phyloP scores from a whole-genome alignment of 53 echinoderm and acorn worm species.

The Holothuria leucospilota region DNA sequence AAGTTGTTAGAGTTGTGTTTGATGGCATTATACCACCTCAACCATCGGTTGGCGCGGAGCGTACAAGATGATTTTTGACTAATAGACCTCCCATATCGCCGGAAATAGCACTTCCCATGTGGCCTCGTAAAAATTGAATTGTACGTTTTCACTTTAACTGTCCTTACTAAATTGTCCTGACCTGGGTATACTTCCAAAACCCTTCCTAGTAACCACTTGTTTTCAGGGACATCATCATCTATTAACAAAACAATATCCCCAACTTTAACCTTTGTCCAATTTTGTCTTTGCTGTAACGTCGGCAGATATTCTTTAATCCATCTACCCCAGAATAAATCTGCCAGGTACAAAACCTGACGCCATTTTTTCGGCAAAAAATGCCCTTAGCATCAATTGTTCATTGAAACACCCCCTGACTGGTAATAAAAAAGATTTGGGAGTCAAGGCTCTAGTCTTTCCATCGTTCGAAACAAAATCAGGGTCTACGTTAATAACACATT shows the following conservation, averaged over 20 bases:
- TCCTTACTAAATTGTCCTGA: slow-evolving; percentile 41
- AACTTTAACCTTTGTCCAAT: slow-evolving; percentile 26
- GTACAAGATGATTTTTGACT: too few relatives aligned
- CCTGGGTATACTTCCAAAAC: slow-evolving; percentile 49
- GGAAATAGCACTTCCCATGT: too few relatives aligned
- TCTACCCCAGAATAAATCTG: slow-evolving; percentile 56
- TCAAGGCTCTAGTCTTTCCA: slow-evolving; percentile 61
- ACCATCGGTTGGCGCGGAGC: too few relatives aligned
- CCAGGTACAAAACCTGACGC: slow-evolving; percentile 70
- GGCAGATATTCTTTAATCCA: slow-evolving; percentile 66
- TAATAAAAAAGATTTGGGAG: slow-evolving; percentile 70
- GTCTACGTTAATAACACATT: slow-evolving; percentile 69
- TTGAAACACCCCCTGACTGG: neutral
- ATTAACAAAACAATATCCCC: slow-evolving; percentile 55
- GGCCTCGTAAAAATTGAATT: slow-evolving; percentile 43
- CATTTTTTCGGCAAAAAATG: slow-evolving; percentile 54
- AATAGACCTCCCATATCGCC: too few relatives aligned
- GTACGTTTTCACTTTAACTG: slow-evolving; percentile 59
- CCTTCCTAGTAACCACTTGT: slow-evolving; percentile 47
- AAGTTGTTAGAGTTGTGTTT: too few relatives aligned
- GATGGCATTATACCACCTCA: too few relatives aligned
- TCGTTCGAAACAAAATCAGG: slow-evolving; percentile 63
- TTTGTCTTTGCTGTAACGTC: slow-evolving; percentile 34
- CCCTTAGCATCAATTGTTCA: slow-evolving; percentile 54
- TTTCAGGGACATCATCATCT: slow-evolving; percentile 35